phyloP scores from a whole-genome alignment of 2,888 invertebrate genomes.

The Thelaira solivaga region DNA sequence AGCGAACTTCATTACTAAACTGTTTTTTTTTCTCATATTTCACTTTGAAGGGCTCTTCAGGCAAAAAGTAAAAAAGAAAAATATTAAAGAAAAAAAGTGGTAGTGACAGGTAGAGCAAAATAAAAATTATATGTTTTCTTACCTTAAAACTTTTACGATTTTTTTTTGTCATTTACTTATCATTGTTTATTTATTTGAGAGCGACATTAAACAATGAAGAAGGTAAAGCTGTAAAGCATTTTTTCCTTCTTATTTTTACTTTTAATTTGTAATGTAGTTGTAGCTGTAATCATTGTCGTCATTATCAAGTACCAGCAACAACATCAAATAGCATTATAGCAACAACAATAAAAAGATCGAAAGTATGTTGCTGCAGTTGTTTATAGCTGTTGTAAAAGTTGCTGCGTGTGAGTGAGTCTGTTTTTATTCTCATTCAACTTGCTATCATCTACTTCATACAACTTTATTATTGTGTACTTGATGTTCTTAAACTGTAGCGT shows the following conservation, averaged over 20 bases:
- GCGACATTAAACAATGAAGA: not conserved
- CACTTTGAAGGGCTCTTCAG: conserved; percentile 47
- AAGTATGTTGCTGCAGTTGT: conserved; percentile 14
- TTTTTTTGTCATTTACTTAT: conserved; percentile 38
- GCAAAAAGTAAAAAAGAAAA: not conserved
- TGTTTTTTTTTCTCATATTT: conserved; percentile 32
- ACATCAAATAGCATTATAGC: not conserved
- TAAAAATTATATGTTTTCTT: not conserved
- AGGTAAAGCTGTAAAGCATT: not conserved
- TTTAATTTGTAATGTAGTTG: not conserved
- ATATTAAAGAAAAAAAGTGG: not conserved
- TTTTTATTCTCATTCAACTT: conserved; percentile 2
- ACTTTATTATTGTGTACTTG: not conserved
- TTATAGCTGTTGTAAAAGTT: not conserved
- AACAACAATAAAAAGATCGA: conserved; percentile 15
- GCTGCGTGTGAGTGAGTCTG: not conserved
- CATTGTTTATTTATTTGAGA: conserved; percentile 16
- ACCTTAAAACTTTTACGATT: not conserved
- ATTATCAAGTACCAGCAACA: conserved; percentile 15
- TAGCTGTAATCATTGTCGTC: conserved; percentile 2
- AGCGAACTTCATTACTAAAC: conserved; percentile 3
- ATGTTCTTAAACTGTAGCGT: not conserved
- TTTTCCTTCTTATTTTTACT: not conserved
- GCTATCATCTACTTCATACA: not conserved
- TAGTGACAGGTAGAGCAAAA: not conserved